Percentiles rank a stretch among this genome's conserved stretches.
Conservation (phyloP, 2,797 vertebrate species). For the Onychomys arenicola region DNA sequence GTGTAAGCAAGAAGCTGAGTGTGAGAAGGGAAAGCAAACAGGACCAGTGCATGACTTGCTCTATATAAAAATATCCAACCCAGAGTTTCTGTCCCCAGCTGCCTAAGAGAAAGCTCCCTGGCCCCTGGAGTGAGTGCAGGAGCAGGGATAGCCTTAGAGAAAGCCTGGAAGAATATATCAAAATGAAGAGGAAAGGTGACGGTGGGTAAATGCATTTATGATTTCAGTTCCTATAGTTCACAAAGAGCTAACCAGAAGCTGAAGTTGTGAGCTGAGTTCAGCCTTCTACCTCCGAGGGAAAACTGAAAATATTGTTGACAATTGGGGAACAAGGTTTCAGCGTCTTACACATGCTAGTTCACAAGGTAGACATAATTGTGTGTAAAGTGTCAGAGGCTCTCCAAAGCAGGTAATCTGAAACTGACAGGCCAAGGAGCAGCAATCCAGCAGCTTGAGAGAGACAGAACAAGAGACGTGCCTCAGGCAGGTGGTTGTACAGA, state of each 20-base stretch:
- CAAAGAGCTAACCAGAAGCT: neutral
- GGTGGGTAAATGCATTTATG: neutral
- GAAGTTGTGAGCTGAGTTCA: neutral
- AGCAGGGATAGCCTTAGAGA: neutral
- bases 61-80: neutral
- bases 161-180: neutral
- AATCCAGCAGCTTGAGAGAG: neutral
- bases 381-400: neutral
- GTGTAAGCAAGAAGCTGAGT: neutral
- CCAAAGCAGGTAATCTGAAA: neutral
- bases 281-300: neutral
- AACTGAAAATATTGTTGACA: neutral
- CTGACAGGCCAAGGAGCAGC: neutral
- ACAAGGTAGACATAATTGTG: neutral
- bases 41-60: neutral
- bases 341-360: neutral
- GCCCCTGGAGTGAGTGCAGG: neutral
- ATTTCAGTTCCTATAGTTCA: neutral
- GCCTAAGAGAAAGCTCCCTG: neutral
- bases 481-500: neutral
- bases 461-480: neutral
- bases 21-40: neutral
- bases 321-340: neutral
- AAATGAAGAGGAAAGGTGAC: neutral
- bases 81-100: neutral